phyloP scores from a whole-genome alignment of 37 sponge, comb jelly and placozoan genomes.

The Agelas oroides region DNA sequence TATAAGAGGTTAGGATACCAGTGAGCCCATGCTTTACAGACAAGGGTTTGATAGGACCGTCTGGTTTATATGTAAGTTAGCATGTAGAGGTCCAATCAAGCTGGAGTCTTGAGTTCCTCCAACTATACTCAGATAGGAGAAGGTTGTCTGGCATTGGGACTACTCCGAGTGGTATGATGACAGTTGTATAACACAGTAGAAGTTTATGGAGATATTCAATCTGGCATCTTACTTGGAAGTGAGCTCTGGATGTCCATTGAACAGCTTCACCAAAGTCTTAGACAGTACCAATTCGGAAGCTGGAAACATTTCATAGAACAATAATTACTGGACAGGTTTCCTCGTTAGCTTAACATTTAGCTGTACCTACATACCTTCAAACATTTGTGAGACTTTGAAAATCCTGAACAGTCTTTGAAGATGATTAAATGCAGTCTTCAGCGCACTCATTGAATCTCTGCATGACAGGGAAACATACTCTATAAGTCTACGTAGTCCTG shows the following conservation, averaged over 20 bases:
- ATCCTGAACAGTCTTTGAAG: conserved; percentile 15
- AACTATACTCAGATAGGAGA: no score
- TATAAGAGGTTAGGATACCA: no score
- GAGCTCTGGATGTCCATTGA: conserved; percentile 1
- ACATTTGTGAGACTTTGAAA: conserved; percentile 21
- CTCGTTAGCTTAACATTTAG: neutral
- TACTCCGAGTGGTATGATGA: no score
- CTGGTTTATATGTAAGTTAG: no score
- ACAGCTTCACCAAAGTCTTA: conserved; percentile 3
- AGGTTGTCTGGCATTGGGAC: no score
- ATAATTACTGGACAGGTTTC: neutral
- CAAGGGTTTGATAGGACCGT: no score
- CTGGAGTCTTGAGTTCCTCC: no score
- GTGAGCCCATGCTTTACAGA: no score
- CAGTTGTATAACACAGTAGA: no score
- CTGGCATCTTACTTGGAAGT: conserved; percentile 25
- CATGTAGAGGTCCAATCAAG: no score
- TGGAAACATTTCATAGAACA: neutral
- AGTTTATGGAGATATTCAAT: no score
- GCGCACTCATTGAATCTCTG: conserved; percentile 25
- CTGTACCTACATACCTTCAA: conserved; percentile 64
- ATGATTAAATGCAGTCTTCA: conserved; percentile 20
- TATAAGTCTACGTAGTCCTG: no score
- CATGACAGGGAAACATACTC: neutral
- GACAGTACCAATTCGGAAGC: conserved; percentile 14